Conservation (phyloP, 2,113 vertebrate genomes). For the Argyrosomus japonicus region DNA sequence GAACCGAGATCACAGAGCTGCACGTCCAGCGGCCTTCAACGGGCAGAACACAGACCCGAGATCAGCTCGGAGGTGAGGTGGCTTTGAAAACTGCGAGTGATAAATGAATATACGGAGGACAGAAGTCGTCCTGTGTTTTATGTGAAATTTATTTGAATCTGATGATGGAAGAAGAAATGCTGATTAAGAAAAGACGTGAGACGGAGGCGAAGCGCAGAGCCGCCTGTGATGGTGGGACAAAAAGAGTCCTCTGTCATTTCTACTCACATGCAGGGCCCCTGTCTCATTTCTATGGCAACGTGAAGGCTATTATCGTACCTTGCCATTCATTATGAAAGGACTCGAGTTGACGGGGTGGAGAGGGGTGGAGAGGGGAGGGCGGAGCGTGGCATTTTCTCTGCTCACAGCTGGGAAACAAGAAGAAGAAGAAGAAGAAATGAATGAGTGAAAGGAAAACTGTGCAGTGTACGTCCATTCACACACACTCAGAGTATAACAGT, state of each 20-base stretch:
- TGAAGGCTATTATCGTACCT: conserved; percentile 97
- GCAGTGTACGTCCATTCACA: conserved; percentile 3
- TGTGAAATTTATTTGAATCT: background rate
- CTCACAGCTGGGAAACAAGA: conserved; percentile 59
- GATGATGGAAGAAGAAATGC: background rate
- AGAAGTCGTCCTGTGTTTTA: background rate
- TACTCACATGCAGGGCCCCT: conserved; percentile 91
- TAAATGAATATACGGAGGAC: conserved; percentile 1
- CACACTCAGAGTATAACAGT: conserved; percentile 7
- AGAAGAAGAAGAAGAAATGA: conserved; percentile 42
- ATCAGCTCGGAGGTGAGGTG: too few species aligned
- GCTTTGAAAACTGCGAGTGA: conserved; percentile 11
- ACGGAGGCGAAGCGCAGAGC: conserved; percentile 49
- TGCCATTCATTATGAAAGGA: conserved; percentile 99
- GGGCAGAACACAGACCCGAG: background rate
- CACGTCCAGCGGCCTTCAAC: conserved; percentile 65
- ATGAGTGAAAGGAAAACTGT: conserved; percentile 33
- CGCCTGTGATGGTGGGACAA: conserved; percentile 26
- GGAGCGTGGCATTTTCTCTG: conserved; percentile 52
- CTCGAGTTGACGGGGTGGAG: conserved; percentile 91
- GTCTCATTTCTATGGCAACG: conserved; percentile 97
- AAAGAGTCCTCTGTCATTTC: conserved; percentile 92
- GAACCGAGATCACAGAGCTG: conserved; percentile 65
- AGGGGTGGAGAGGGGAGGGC: conserved; percentile 42
- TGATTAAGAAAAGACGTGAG: conserved; percentile 32